These are phyloP conservation scores for Alca torda DNA, from an alignment of 2,797 vertebrate species.

Conservation along the genomic window DNA sequence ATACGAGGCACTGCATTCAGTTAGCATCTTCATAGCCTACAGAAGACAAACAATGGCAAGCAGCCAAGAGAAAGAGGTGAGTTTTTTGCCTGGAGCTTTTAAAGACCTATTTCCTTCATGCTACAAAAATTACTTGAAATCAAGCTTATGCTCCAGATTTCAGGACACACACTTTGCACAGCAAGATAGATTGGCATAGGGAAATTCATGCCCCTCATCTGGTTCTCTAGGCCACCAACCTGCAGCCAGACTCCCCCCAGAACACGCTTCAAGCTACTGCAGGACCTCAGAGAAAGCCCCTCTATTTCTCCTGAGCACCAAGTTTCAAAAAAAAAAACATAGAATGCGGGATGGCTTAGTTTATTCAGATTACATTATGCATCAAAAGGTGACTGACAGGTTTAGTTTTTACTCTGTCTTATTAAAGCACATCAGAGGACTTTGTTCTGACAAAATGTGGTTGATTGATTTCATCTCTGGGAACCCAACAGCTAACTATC, in stretches of 20 bases:
- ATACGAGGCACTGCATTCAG: neutral
- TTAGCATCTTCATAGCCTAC: neutral
- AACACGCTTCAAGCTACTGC: neutral
- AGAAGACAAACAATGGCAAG: neutral
- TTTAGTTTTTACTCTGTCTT: neutral
- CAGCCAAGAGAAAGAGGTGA: neutral
- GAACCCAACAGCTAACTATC: neutral
- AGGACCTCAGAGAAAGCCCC: neutral
- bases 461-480: neutral
- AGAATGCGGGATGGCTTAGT: neutral
- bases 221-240: neutral
- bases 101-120: neutral
- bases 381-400: neutral
- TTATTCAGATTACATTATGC: neutral
- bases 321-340: neutral
- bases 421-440: neutral
- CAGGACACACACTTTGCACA: neutral
- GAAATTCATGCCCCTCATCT: neutral
- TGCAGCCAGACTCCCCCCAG: neutral
- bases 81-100: neutral
- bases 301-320: neutral
- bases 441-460: neutral
- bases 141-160: neutral
- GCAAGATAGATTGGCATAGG: neutral
- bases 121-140: neutral